Evolutionary conservation across 1,140 invertebrate species (phyloP), one percentile per base, ranked within the genome.

Genomic region (Drosophila navojoa): DNA sequence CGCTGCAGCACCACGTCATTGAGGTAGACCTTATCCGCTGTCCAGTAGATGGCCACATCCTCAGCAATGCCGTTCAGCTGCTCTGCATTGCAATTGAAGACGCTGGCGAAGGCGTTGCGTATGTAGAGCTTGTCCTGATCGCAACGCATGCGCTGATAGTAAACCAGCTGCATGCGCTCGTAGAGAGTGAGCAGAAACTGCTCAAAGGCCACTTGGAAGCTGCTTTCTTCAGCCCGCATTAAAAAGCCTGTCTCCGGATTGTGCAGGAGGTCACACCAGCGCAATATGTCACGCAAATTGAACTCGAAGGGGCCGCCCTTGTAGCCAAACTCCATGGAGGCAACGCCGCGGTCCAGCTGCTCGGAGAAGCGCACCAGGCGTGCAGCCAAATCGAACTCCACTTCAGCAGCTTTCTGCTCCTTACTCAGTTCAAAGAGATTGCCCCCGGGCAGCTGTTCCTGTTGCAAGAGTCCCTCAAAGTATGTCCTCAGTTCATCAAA

Each of bases 231-330:
- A 0, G 54, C 1, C 16, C 22, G 11, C 49, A 90, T 54, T 1
- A 81, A 61, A 42, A 86, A 92, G 5, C 89, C 91, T 25, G 90
- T 92, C 38, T 81, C 44, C 0, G 73, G 57, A 67, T 90, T 81
- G 29, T 84, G 75, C 0, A 92, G 54, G 3, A 92, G 75, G 89
- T 98, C 95, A 91, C 97, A 98, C 98, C 98, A 99, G 77, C 98
- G 95, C 42, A 96, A 96, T 61, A 99, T 93, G 92, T 99, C 99
- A 81, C 99, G 94, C 35, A 99, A 93, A 93, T 99, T 99, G 92
- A 99, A 98, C 92, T 99, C 99, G 96, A 97, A 99, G 0, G 98
- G 98, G 1, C 96, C 94, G 5, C 98, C 98, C 90, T 93, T 93
- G 68, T 95, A 93, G 1, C 95, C 97, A 94, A 96, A 98, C 27